Conservation (phyloP, 2,888 invertebrate species). For the Synanthedon myopaeformis region DNA sequence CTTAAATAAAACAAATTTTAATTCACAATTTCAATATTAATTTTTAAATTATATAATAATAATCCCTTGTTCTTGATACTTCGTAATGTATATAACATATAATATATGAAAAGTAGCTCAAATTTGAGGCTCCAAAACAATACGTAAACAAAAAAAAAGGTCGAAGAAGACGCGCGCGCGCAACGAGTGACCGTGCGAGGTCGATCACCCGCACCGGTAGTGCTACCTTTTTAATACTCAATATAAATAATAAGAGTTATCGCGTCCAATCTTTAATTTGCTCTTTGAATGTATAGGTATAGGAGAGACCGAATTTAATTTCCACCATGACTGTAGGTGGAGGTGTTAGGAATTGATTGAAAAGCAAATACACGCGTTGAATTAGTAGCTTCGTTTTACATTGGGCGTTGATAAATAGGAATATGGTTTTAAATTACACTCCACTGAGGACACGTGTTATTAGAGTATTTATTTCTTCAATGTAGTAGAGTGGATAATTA, state of each 20-base stretch:
- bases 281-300: constrained; percentile 2
- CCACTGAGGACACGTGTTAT: no score
- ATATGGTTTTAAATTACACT: no score
- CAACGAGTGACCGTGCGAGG: constrained; percentile 20
- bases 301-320: constrained; percentile 1
- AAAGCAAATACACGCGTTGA: background rate
- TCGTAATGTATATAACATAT: no score
- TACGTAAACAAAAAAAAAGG: constrained; percentile 12
- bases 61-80: no score
- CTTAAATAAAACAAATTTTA: no score
- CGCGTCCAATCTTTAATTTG: constrained; percentile 17
- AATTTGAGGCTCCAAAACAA: constrained; percentile 3
- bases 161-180: constrained; percentile 23
- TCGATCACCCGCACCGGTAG: constrained; percentile 50
- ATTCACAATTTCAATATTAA: no score
- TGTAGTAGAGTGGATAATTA: no score
- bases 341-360: background rate
- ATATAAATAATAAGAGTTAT: constrained; percentile 36
- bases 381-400: no score
- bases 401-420: no score
- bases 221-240: constrained; percentile 34
- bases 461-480: no score
- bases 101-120: no score
- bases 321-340: background rate
- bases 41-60: no score